These are phyloP conservation scores for Carlito syrichta DNA, from an alignment of 2,113 vertebrate species.

Conservation along the genomic window DNA sequence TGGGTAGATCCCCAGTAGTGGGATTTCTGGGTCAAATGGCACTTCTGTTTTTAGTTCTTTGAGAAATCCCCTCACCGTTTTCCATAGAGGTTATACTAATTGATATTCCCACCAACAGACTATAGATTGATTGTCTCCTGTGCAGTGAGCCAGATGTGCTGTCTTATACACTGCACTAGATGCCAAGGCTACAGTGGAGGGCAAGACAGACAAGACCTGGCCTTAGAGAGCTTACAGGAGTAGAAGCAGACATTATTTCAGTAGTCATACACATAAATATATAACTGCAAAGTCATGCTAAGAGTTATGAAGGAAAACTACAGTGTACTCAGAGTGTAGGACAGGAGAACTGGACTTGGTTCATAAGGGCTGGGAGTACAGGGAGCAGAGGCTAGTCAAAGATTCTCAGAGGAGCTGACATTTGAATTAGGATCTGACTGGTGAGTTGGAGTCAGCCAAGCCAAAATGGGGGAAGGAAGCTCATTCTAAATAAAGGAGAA, in stretches of 20 bases:
- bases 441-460: background rate
- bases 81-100: too few species aligned
- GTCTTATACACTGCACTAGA: background rate
- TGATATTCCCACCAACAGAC: too few species aligned
- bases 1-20: too few species aligned
- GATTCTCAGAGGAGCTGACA: background rate
- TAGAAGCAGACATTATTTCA: background rate
- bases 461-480: background rate
- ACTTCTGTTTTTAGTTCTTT: too few species aligned
- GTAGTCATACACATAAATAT: background rate
- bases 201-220: background rate
- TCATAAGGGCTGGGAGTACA: background rate
- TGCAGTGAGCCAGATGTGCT: too few species aligned
- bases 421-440: background rate
- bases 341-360: background rate
- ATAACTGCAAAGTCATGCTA: background rate
- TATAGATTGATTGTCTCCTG: background rate
- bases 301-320: background rate
- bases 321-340: background rate
- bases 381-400: background rate
- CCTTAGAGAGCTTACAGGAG: background rate
- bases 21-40: too few species aligned
- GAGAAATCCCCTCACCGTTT: too few species aligned
- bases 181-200: background rate
- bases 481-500: background rate